Evolutionary conservation across 2,888 invertebrate species (phyloP), one percentile per base, ranked within the genome.

Genomic region (Dryocosmus kuriphilus): DNA sequence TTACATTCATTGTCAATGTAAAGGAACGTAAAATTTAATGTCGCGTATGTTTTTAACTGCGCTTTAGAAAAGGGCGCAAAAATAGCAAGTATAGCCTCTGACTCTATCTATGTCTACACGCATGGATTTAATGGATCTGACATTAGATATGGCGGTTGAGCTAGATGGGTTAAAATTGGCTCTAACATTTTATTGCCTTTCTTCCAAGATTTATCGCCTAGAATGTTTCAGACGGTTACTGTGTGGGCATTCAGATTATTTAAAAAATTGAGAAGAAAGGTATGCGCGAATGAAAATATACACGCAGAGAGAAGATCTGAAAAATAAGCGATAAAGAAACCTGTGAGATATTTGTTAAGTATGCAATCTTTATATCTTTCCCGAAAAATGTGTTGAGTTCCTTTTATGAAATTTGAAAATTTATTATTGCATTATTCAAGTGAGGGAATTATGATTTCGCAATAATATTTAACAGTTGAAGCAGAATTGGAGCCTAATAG

Each of bases 91-190:
- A 63, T 38, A 63, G 22, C 62, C 62, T 63, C 32, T 35, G 6
- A 65, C 38, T 41, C 6, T 38, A 65, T 65, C 41, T 65, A 65
- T 24, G 65, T 65, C 24, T 41, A 7, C 46, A 38, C 14, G 24
- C 65, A 41, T 41, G 41, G 22, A 38, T 22, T 16, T 11, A 65
- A 65, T 65, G 35, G 14, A 22, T 65, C 38, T 65, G 24, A 14
- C 24, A 65, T 46, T 46, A 67, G 41, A 16, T 46, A 27, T 46
- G n/a, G 27, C 19, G 27, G 41, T 46, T 27, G 27, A 46, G 24
- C 19, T 67, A 30, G 27, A 46, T 67, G 27, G 24, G 46, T 19
- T 67, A 46, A 67, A 67, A 67, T 46, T 27, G 65, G 24, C 35
- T 41, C 22, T 41, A 24, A 38, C 7, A 24, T 67, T 65, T 46